phyloP scores from a whole-genome alignment of 2,113 vertebrate genomes.

The Pipa parva region DNA sequence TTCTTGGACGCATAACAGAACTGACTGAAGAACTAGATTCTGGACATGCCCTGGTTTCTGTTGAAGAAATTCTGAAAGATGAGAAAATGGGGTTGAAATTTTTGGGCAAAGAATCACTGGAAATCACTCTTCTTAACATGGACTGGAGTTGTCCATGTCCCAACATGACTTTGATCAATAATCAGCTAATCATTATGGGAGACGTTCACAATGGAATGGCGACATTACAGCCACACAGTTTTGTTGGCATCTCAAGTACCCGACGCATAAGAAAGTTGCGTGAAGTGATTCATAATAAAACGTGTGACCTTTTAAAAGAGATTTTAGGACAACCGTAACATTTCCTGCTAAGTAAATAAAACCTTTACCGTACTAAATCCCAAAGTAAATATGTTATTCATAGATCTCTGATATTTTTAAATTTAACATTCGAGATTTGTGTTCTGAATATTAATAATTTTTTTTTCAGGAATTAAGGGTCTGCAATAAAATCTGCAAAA shows the following conservation, averaged over 20 bases:
- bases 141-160: slow-evolving; percentile 95
- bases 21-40: slow-evolving; percentile 82
- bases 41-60: slow-evolving; percentile 78
- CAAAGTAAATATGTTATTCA: not conserved
- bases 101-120: slow-evolving; percentile 84
- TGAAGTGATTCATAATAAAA: slow-evolving; percentile 89
- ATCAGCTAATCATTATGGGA: slow-evolving; percentile 93
- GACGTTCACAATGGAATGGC: slow-evolving; percentile 88
- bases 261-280: slow-evolving; percentile 82
- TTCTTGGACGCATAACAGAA: slow-evolving; percentile 82
- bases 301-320: slow-evolving; percentile 89
- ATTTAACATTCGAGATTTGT: no score
- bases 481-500: no score
- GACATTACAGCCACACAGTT: slow-evolving; percentile 85
- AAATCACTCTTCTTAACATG: slow-evolving; percentile 88
- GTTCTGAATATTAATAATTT: no score
- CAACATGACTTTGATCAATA: slow-evolving; percentile 81
- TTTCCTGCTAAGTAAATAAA: not conserved
- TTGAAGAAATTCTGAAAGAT: slow-evolving; percentile 94
- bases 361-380: not conserved
- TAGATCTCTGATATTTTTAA: slow-evolving; percentile 10
- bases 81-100: slow-evolving; percentile 96
- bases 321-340: slow-evolving; percentile 76
- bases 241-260: slow-evolving; percentile 73
- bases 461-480: no score